Percentiles rank a stretch among this genome's conserved stretches.
Evolutionary conservation across 2,797 vertebrate genomes (phyloP).

Genomic region (Pseudopleuronectes americanus): DNA sequence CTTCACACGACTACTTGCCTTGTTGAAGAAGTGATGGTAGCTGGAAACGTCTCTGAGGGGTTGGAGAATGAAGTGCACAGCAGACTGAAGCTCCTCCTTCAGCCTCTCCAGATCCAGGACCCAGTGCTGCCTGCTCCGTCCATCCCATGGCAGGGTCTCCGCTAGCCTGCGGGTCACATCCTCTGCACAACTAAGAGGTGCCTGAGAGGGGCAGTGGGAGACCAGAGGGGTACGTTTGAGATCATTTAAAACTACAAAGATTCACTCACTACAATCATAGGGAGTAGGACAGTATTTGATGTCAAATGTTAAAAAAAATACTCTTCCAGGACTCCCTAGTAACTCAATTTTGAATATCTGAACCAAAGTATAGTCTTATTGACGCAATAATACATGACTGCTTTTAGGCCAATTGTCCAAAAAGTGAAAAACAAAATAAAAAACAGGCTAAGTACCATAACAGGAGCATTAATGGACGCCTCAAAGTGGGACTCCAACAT

Average conservation of each 20-base stretch:
- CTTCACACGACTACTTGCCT: conserved; percentile 54
- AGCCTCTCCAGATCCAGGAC: conserved; percentile 67
- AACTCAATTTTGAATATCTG: not conserved
- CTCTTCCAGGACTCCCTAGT: too few species aligned
- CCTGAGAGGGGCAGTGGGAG: conserved; percentile 47
- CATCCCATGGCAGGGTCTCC: conserved; percentile 44
- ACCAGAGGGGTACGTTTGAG: not conserved
- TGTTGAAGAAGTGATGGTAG: conserved; percentile 75
- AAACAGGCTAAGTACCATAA: conserved; percentile 71
- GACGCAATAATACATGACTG: not conserved
- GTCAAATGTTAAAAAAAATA: too few species aligned
- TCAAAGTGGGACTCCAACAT: conserved; percentile 70
- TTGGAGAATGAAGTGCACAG: conserved; percentile 63
- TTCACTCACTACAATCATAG: too few species aligned
- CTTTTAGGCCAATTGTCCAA: not conserved
- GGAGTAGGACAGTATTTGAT: too few species aligned
- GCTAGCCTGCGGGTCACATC: conserved; percentile 67
- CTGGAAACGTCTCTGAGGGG: conserved; percentile 72
- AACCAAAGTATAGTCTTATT: not conserved
- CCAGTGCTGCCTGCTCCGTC: conserved; percentile 62
- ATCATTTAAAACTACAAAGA: not conserved
- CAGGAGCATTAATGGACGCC: conserved; percentile 70
- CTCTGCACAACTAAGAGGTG: conserved; percentile 73
- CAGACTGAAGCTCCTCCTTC: conserved; percentile 70
- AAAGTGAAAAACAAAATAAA: not conserved